Percentiles rank a stretch among this genome's conserved stretches.
Conservation (phyloP, 2,113 vertebrate genomes). For the Hippocampus zosterae region DNA sequence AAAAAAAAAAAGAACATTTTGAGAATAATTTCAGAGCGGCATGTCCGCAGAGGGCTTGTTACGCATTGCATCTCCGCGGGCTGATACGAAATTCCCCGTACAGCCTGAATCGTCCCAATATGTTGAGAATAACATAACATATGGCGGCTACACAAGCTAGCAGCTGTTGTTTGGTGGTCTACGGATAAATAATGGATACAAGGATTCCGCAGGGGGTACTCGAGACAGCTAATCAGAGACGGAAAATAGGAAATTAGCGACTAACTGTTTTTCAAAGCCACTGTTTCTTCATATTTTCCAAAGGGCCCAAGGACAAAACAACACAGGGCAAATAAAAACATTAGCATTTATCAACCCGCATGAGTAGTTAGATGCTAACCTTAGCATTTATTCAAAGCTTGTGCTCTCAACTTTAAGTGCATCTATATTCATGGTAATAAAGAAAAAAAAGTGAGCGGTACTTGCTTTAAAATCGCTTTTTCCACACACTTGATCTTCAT, state of each 20-base stretch:
- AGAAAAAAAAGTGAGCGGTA: background rate
- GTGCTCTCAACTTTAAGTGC: slow-evolving; percentile 22
- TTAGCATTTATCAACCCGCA: slow-evolving; percentile 39
- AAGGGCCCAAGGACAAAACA: slow-evolving; percentile 57
- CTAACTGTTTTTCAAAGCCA: slow-evolving; percentile 59
- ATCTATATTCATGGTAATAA: background rate
- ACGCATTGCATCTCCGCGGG: slow-evolving; percentile 49
- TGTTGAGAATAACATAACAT: slow-evolving; percentile 56
- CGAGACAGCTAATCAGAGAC: slow-evolving; percentile 67
- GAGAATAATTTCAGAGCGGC: slow-evolving; percentile 29
- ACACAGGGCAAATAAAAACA: slow-evolving; percentile 45
- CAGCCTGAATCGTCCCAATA: slow-evolving; percentile 47
- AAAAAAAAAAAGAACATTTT: slow-evolving; percentile 13
- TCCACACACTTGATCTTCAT: slow-evolving; percentile 39
- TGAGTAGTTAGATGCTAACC: slow-evolving; percentile 41
- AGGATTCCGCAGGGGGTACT: slow-evolving; percentile 61
- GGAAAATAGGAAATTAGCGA: slow-evolving; percentile 60
- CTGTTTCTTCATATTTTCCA: slow-evolving; percentile 58
- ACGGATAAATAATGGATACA: slow-evolving; percentile 69
- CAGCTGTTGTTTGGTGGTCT: slow-evolving; percentile 67
- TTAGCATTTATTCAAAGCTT: slow-evolving; percentile 50
- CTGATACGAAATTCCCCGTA: slow-evolving; percentile 46
- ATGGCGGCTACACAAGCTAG: slow-evolving; percentile 65
- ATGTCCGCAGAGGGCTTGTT: slow-evolving; percentile 17
- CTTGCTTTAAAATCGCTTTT: background rate